Percentiles rank a stretch among this genome's conserved stretches.
phyloP scores from a whole-genome alignment of 2,797 vertebrate species.

The Monodelphis domestica region DNA sequence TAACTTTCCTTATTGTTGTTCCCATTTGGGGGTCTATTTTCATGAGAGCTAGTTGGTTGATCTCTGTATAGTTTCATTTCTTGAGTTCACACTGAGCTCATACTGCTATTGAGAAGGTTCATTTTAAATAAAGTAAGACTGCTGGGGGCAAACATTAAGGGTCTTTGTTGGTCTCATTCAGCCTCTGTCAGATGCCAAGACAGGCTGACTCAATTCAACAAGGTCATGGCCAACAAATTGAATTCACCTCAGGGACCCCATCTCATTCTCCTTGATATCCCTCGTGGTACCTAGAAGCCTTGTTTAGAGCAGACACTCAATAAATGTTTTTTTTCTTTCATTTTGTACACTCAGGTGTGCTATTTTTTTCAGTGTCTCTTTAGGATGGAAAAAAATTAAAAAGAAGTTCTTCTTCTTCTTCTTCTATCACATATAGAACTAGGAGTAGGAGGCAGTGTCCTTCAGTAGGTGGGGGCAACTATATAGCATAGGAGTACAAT shows the following conservation, averaged over 20 bases:
- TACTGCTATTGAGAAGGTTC: neutral
- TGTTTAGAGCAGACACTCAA: neutral
- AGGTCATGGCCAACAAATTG: neutral
- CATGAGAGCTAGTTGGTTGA: neutral
- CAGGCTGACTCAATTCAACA: neutral
- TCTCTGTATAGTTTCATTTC: conserved; percentile 31
- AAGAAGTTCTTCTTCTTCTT: no score
- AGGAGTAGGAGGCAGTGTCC: no score
- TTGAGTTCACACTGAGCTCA: neutral
- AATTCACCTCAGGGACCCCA: neutral
- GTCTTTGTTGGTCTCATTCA: neutral
- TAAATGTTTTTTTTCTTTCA: neutral
- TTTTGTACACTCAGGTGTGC: no score
- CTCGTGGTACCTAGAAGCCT: neutral
- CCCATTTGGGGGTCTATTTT: neutral
- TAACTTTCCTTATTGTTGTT: neutral
- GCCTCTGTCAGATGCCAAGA: neutral
- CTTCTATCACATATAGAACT: no score
- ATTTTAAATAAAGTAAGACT: neutral
- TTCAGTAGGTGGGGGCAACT: no score
- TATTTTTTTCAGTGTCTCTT: no score
- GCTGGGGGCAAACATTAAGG: neutral
- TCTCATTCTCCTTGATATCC: no score
- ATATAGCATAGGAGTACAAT: no score
- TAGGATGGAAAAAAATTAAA: no score